Conservation (phyloP, 1,140 invertebrate species). For the Phocides pigmalion region DNA sequence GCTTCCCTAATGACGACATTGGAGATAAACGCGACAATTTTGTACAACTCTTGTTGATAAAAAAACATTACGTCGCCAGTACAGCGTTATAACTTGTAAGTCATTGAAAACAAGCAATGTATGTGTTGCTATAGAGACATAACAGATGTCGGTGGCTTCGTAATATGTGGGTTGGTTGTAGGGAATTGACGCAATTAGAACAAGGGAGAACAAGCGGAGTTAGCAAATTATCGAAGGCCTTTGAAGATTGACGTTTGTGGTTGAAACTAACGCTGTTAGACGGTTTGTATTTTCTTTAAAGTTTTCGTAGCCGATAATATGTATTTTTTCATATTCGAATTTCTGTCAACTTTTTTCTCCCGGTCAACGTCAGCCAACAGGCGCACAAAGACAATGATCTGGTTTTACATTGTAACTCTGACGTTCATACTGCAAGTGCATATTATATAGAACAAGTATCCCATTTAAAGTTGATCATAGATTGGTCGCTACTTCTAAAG, state of each 20-base stretch:
- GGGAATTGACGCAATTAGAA: conserved; percentile 49
- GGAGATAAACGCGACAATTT: conserved; percentile 9
- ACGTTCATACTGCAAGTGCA: no score
- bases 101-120: conserved; percentile 16
- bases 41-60: neutral
- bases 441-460: no score
- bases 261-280: conserved; percentile 15
- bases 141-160: neutral
- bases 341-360: no score
- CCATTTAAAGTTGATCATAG: no score
- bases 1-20: conserved; percentile 19
- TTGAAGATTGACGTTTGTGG: conserved; percentile 37
- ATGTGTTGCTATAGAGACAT: neutral
- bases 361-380: no score
- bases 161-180: conserved; percentile 11
- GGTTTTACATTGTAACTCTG: no score
- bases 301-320: neutral
- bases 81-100: neutral
- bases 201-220: conserved; percentile 30
- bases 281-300: conserved; percentile 15
- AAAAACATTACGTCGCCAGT: conserved; percentile 4
- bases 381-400: no score
- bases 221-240: conserved; percentile 39
- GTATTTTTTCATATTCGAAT: no score
- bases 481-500: no score